Evolutionary conservation across 37 sponge, comb jelly and placozoan genomes (phyloP), one percentile per base, ranked within the genome.

Genomic region (Halichondria panicea): DNA sequence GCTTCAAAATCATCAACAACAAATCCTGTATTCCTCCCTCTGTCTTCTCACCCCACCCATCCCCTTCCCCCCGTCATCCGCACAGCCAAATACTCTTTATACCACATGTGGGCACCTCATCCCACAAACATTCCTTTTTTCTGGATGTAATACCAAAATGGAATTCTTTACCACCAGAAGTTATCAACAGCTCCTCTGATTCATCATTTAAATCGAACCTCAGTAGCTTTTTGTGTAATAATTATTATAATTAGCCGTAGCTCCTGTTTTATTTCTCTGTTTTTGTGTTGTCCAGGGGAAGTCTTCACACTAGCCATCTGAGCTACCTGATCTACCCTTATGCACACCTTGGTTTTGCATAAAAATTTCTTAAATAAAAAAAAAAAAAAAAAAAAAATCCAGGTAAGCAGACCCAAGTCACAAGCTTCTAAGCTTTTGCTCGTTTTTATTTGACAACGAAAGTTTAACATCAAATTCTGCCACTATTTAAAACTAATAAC

Each of bases 51-150:
- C 19, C 11, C 43, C 69, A 34, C 19, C 43, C 69, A 36, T 27
- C n/a, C 22, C 69, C 63, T 61, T 25, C 63, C 27, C 63, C 28
- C 27, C 63, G 63, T 61, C 63, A 15, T 61, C 28, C 63, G 22
- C 63, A 61, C 27, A 13, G 27, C 27, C 39, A 36, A 36, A 9
- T 37, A 36, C n/a, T 68, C 13, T 41, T 31, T 34, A 38, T 13
- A 38, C 69, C 44, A 36, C 22, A 31, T 39, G n/a, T 27, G 18
- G 7, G 43, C 11, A 39, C 69, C 13, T 13, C 8, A 11, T 39
- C 39, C 11, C 22, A 38, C 32, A 12, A 22, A 7, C 11, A 31
- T 68, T 41, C 69, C 22, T 68, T 41, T 68, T 68, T 68, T 39
- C 13, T 41, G 8, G 35, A 68, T 41, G n/a, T 39, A 22, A 27